Evolutionary conservation across 2,113 vertebrate species (phyloP), one percentile per base, ranked within the genome.

Genomic region (Eptatretus burgeri): DNA sequence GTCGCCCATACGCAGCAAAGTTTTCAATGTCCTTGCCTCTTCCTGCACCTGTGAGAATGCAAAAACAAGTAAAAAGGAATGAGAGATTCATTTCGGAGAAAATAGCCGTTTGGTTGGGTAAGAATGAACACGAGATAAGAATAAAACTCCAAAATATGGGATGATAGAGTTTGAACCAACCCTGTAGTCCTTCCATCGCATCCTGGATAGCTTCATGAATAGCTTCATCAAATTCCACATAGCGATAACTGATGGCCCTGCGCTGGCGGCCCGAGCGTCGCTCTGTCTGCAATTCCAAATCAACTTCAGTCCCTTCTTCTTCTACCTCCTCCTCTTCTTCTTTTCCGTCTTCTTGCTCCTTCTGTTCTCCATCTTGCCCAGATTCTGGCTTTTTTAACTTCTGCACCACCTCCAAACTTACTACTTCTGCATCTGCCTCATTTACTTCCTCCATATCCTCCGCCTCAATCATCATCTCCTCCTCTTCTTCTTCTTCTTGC

Each of bases 201-300:
- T 98, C 86, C 72, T 95, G 85, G 66, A 98, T 98, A 7, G 89
- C 91, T 69, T 98, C 91, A 66, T 98, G 87, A 18, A 98, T 98
- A 63, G 91, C 91, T 65, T 95, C 89, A 56, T 98, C 91, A 70
- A 98, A 98, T 68, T 94, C 91, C 73, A 95, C 91, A 75, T 95
- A 98, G 73, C 91, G 53, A 19, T 60, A 60, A 12, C 53, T 60
- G 53, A 60, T 19, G 16, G 53, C 53, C 19, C 53, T n/a, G 16
- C 53, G 16, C 53, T n/a, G 16, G 53, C 53, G 53, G 10, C 16
- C 53, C 12, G 53, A 60, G 53, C 53, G 53, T 19, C 53, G 53
- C 53, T 60, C 53, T 19, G 19, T n/a, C 53, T 17, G 53, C 53
- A 60, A 12, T 12, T 41, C 27, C 27, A 41, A 41, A 41, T 41